Conservation (phyloP, 2,797 vertebrate species). For the Lepus oiostolus region DNA sequence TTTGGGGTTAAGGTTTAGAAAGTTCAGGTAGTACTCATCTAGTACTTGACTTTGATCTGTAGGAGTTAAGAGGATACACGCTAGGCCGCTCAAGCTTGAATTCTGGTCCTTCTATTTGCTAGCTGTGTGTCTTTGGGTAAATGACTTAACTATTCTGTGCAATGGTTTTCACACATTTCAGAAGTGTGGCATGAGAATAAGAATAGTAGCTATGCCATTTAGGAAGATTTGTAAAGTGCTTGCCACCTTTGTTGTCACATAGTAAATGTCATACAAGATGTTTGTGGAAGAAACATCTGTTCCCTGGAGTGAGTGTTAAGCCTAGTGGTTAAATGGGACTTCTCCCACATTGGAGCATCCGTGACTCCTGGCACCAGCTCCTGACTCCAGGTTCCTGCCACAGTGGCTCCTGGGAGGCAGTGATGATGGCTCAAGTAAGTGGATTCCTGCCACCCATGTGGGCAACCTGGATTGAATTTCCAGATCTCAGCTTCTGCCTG, state of each 20-base stretch:
- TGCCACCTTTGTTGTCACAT: background rate
- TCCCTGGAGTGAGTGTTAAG: too few relatives aligned
- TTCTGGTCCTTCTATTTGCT: background rate
- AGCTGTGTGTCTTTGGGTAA: constrained; percentile 12
- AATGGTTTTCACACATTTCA: constrained; percentile 41
- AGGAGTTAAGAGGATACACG: background rate
- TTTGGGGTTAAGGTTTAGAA: constrained; percentile 44
- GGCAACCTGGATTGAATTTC: too few relatives aligned
- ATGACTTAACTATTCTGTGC: constrained; percentile 39
- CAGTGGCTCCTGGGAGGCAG: too few relatives aligned
- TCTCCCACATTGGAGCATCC: too few relatives aligned
- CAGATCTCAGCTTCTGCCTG: too few relatives aligned
- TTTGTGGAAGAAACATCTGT: background rate
- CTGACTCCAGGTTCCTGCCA: too few relatives aligned
- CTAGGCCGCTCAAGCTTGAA: background rate
- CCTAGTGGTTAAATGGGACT: too few relatives aligned
- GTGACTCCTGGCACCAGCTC: too few relatives aligned
- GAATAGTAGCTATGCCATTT: background rate
- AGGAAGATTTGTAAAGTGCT: constrained; percentile 10
- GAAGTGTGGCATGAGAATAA: constrained; percentile 17
- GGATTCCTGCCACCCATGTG: too few relatives aligned
- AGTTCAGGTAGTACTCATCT: constrained; percentile 32
- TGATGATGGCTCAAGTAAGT: too few relatives aligned
- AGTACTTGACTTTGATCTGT: constrained; percentile 43
- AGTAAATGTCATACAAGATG: constrained; percentile 18